A percentile compares a stretch with the other conserved stretches of the same genome.
These are phyloP conservation scores for Melanogrammus aeglefinus DNA, from an alignment of 2,797 vertebrate genomes.

Conservation along the genomic window DNA sequence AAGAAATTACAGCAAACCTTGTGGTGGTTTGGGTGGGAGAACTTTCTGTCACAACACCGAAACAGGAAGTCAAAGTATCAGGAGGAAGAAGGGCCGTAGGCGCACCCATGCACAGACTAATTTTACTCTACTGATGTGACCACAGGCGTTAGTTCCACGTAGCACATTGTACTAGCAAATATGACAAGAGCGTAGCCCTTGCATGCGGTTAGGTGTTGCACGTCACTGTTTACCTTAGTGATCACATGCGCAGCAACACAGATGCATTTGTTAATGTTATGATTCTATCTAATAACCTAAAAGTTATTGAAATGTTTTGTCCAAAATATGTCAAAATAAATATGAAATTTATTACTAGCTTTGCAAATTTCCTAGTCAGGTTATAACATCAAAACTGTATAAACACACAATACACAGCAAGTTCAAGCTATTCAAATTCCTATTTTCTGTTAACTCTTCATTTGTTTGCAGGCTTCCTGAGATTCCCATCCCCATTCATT, in stretches of 20 bases:
- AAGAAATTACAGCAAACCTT: background rate
- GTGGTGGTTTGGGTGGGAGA: slow-evolving; percentile 15
- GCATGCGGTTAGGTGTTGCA: background rate
- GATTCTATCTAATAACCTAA: background rate
- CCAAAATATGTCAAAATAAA: background rate
- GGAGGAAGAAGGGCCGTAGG: slow-evolving; percentile 44
- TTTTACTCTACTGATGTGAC: slow-evolving; percentile 4
- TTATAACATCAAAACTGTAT: background rate
- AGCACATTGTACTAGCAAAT: background rate
- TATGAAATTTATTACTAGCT: background rate
- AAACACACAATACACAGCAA: background rate
- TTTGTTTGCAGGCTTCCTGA: background rate
- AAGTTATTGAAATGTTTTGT: background rate
- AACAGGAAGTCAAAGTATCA: slow-evolving; percentile 63
- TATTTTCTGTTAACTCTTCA: background rate
- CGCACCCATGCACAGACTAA: slow-evolving; percentile 12
- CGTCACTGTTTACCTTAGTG: background rate
- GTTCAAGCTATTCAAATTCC: background rate
- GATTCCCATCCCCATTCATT: background rate
- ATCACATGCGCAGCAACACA: background rate
- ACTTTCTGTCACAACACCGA: slow-evolving; percentile 50
- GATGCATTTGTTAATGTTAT: background rate
- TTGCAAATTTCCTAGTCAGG: background rate
- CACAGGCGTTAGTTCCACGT: background rate
- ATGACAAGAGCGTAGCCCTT: too few relatives aligned